Percentiles rank a stretch among this genome's conserved stretches.
These are phyloP conservation scores for Spermophilus dauricus DNA, from an alignment of 2,113 vertebrate genomes.

Conservation along the genomic window DNA sequence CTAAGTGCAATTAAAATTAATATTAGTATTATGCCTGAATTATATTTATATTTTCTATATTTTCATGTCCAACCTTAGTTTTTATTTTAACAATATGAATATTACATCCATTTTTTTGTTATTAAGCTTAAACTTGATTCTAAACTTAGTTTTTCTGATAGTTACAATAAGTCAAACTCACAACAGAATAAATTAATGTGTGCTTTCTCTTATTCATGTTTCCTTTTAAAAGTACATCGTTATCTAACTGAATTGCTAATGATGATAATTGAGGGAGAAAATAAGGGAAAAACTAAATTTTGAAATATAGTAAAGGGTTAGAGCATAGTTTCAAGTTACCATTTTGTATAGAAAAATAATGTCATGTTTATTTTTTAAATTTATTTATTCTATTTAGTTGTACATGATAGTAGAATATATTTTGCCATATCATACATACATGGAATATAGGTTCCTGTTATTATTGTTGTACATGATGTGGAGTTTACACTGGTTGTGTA, in stretches of 20 bases:
- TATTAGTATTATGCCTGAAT: not conserved
- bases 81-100: not conserved
- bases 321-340: constrained; percentile 37
- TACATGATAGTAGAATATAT: too few relatives aligned
- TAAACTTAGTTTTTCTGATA: constrained; percentile 30
- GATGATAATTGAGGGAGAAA: not conserved
- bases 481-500: not conserved
- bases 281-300: not conserved
- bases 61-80: not conserved
- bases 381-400: too few relatives aligned
- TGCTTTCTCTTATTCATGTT: not conserved
- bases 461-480: too few relatives aligned
- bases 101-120: constrained; percentile 7
- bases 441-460: too few relatives aligned
- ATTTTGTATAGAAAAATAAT: constrained; percentile 41
- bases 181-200: not conserved
- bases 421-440: too few relatives aligned
- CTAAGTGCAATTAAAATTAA: constrained; percentile 16
- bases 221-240: constrained; percentile 3
- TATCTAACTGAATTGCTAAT: constrained; percentile 48
- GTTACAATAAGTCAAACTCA: not conserved
- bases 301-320: not conserved
- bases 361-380: not conserved
- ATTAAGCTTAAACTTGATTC: not conserved
- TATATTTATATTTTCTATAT: not conserved